A percentile compares a stretch with the other conserved stretches of the same genome.
Evolutionary conservation across 2,113 vertebrate species (phyloP).

Genomic region (Crotalus tigris): DNA sequence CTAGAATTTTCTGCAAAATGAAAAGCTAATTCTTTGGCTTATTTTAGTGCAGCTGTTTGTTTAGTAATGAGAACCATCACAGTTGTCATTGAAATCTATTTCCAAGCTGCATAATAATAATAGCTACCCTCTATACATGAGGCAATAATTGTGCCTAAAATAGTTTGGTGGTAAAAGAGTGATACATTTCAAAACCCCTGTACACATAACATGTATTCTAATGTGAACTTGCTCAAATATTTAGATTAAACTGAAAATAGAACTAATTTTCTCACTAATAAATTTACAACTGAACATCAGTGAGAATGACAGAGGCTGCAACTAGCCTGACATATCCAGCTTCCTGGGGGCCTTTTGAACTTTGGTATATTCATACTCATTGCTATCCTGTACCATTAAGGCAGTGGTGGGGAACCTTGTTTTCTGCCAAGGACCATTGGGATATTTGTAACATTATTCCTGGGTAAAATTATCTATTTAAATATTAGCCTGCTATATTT

Average conservation of each 20-base stretch:
- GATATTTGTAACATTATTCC: neutral
- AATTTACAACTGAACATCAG: neutral
- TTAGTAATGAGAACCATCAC: neutral
- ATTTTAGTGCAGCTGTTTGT: neutral
- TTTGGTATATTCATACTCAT: neutral
- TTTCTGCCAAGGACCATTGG: neutral
- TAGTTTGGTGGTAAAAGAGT: neutral
- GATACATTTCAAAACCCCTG: neutral
- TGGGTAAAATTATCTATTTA: neutral
- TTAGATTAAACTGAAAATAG: neutral
- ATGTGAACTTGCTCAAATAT: neutral
- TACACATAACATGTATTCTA: neutral
- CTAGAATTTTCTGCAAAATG: neutral
- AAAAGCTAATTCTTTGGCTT: neutral
- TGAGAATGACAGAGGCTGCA: neutral
- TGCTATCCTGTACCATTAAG: neutral
- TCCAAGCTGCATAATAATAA: neutral
- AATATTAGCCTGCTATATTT: neutral
- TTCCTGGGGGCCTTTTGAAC: neutral
- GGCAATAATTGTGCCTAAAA: neutral
- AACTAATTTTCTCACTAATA: neutral
- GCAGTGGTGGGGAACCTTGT: neutral
- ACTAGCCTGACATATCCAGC: neutral
- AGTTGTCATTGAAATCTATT: neutral
- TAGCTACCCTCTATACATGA: neutral